Base-by-base conservation (phyloP, 1,140 invertebrate species). In the Caligus rogercresseyi region DNA sequence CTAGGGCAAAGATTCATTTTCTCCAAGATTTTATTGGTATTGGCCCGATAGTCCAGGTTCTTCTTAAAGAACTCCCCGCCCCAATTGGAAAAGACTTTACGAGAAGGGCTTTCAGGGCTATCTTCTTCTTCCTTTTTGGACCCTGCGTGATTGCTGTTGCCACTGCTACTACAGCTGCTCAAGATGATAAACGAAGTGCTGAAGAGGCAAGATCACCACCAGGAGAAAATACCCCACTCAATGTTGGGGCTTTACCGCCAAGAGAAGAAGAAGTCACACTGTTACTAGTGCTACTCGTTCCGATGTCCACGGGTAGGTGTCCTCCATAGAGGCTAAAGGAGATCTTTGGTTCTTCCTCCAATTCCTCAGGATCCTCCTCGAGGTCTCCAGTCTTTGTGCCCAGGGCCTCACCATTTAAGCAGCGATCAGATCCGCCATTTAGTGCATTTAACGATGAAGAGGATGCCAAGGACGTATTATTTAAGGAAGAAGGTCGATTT, bases 61-160 rank as follows among this genome's bases (percentile, higher is more conserved):
- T 63, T 63, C 61, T 63, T 63, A 25, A 63, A 63, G 24, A 63
- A 63, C 19, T 63, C 61, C 1, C 61, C 61, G 20, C 61, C 61
- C 61, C 61, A 63, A 53, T 63, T 63, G 18, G 61, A 56, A 25
- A 63, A 63, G 15, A 63, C 53, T 63, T 53, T 56, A 43, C 31
- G 31, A 43, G n/a, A 7, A 43, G 31, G 31, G 31, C 31, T 43
- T 43, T 43, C 31, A 43, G 31, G 31, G 7, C n/a, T n/a, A 43
- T 43, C 31, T n/a, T 43, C n/a, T 43, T 43, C n/a, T n/a, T 43
- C 53, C 21, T 54, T 54, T 7, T 51, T 51, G 43, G 13, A 14
- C 43, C n/a, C n/a, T 13, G 13, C n/a, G 43, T 51, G 43, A n/a
- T 51, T 51, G 43, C 43, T 51, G 43, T 51, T 13, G 43, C 43